Evolutionary conservation across 2,113 vertebrate genomes (phyloP).

Genomic region (Xenus cinereus): DNA sequence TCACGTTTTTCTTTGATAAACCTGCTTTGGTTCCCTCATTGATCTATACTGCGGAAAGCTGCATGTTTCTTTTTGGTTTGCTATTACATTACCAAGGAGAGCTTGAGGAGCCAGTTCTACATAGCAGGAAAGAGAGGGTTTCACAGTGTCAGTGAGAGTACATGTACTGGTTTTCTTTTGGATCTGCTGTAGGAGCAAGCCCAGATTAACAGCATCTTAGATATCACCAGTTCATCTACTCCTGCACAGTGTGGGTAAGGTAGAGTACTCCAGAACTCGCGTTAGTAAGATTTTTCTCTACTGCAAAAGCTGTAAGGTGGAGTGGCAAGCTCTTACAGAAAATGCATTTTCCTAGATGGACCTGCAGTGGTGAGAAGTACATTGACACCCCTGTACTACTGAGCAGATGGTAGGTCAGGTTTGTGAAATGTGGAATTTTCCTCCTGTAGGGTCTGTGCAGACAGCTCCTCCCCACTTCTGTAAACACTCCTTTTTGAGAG

Average conservation of each 20-base stretch:
- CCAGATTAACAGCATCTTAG: not conserved
- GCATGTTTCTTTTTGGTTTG: not conserved
- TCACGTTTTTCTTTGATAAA: slow-evolving; percentile 37
- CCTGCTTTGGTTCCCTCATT: not conserved
- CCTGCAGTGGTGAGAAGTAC: not conserved
- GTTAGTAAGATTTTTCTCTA: not conserved
- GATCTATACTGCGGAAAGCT: not conserved
- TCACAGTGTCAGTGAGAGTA: not conserved
- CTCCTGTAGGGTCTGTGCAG: not conserved
- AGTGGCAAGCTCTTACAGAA: not conserved
- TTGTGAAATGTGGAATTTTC: not conserved
- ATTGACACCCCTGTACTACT: accelerated
- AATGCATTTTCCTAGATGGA: not conserved
- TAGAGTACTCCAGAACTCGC: not conserved
- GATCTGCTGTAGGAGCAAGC: not conserved
- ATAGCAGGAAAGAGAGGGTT: not conserved
- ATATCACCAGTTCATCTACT: not conserved
- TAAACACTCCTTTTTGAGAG: not conserved
- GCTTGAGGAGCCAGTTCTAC: not conserved
- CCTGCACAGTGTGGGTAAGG: not conserved
- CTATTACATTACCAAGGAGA: not conserved
- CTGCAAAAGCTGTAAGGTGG: not conserved
- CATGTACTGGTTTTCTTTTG: not conserved
- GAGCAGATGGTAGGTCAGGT: not conserved
- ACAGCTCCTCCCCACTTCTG: not conserved